Conservation (phyloP, 2,888 invertebrate genomes). For the Leptopilina myrica region DNA sequence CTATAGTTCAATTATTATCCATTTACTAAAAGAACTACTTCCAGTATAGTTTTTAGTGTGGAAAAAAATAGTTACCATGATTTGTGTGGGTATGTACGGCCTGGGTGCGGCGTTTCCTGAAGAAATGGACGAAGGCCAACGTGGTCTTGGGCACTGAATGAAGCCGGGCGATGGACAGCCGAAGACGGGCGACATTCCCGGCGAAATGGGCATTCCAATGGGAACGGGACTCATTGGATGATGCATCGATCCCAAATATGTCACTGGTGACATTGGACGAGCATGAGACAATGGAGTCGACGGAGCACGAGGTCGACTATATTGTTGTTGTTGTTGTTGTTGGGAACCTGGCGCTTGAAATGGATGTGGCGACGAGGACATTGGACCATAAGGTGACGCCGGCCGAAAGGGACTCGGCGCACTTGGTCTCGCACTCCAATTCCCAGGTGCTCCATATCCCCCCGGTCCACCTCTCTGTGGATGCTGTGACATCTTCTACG, state of each 20-base stretch:
- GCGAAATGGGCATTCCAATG: slow-evolving; percentile 83
- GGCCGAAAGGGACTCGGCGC: slow-evolving; percentile 84
- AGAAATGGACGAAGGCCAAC: slow-evolving; percentile 81
- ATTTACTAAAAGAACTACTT: too few species aligned
- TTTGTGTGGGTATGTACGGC: slow-evolving; percentile 77
- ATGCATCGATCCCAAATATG: slow-evolving; percentile 76
- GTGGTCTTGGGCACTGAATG: slow-evolving; percentile 83
- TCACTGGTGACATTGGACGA: slow-evolving; percentile 79
- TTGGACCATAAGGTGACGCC: slow-evolving; percentile 86
- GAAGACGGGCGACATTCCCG: slow-evolving; percentile 80
- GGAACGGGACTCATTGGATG: slow-evolving; percentile 77
- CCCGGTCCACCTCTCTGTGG: slow-evolving; percentile 58
- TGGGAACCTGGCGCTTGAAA: slow-evolving; percentile 51
- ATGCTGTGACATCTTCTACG: slow-evolving; percentile 70
- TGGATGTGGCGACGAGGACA: slow-evolving; percentile 81
- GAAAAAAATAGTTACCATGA: slow-evolving; percentile 61
- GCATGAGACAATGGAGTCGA: slow-evolving; percentile 57
- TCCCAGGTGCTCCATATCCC: slow-evolving; percentile 49
- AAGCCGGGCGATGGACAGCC: slow-evolving; percentile 76
- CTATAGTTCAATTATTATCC: too few species aligned
- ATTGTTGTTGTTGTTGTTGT: too few species aligned
- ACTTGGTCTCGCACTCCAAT: slow-evolving; percentile 77
- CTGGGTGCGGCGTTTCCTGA: slow-evolving; percentile 75
- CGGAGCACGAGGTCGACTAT: slow-evolving; percentile 58
- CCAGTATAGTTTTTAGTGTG: too few species aligned